Percentiles rank a stretch among this genome's conserved stretches.
Evolutionary conservation across 2,797 vertebrate species (phyloP).

Genomic region (Rachycentron canadum): DNA sequence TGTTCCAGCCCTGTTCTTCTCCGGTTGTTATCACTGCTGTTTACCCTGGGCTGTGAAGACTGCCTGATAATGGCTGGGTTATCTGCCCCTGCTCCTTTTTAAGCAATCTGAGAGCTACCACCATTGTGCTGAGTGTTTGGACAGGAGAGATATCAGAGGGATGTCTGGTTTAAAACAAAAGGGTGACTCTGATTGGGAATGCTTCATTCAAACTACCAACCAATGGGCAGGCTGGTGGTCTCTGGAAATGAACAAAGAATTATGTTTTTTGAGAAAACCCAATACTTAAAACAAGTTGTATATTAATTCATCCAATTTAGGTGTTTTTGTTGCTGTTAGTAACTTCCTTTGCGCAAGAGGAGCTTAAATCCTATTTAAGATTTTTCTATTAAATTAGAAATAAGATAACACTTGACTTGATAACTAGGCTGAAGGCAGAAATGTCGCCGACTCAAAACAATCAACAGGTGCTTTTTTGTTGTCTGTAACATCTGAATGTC

Average conservation of each 20-base stretch:
- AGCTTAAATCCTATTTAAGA: background rate
- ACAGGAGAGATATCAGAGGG: constrained; percentile 78
- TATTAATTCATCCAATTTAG: background rate
- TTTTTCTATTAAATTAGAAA: constrained; percentile 13
- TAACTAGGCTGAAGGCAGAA: no score
- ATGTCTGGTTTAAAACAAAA: constrained; percentile 82
- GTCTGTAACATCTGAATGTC: background rate
- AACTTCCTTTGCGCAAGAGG: background rate
- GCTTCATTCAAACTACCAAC: constrained; percentile 45
- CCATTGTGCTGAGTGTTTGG: constrained; percentile 83
- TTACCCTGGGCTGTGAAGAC: constrained; percentile 83
- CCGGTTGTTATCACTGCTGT: constrained; percentile 78
- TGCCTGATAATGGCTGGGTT: constrained; percentile 74
- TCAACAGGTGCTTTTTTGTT: constrained; percentile 33
- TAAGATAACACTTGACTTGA: background rate
- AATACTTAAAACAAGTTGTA: background rate
- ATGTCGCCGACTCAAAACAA: background rate
- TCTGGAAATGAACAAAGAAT: background rate
- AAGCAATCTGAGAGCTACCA: constrained; percentile 78
- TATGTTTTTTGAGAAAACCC: background rate
- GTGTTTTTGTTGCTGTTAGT: background rate
- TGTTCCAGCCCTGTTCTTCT: constrained; percentile 53
- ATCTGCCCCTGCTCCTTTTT: constrained; percentile 79
- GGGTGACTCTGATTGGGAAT: constrained; percentile 58
- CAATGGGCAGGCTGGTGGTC: background rate